A percentile compares a stretch with the other conserved stretches of the same genome.
Conservation (phyloP, 2,113 vertebrate species). For the Platysternon megacephalum region DNA sequence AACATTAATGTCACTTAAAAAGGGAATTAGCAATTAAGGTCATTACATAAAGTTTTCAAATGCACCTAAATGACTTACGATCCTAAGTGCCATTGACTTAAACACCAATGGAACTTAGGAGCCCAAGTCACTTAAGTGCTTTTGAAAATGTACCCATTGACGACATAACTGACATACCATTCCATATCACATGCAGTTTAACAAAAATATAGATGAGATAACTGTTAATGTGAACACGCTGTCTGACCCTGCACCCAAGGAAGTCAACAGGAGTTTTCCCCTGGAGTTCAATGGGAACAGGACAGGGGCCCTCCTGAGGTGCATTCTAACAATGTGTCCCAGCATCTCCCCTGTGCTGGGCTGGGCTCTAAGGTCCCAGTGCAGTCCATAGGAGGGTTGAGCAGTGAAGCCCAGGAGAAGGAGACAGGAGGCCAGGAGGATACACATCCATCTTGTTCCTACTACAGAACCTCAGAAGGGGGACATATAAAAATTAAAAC, state of each 20-base stretch:
- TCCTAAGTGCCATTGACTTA: background rate
- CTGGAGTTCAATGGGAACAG: background rate
- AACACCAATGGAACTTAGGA: constrained; percentile 16
- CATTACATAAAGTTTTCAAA: constrained; percentile 26
- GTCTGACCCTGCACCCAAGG: constrained; percentile 2
- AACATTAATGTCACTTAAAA: constrained; percentile 13
- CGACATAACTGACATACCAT: constrained; percentile 34
- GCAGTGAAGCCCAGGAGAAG: background rate
- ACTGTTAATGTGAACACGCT: background rate
- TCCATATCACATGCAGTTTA: background rate
- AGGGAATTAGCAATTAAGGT: background rate
- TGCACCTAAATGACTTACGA: background rate
- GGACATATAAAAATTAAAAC: background rate
- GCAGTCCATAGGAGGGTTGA: background rate
- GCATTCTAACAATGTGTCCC: background rate
- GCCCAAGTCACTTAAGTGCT: constrained; percentile 16
- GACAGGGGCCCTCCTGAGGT: background rate
- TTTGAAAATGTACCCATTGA: constrained; percentile 45
- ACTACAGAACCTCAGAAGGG: background rate
- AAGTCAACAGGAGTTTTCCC: background rate
- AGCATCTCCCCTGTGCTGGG: background rate
- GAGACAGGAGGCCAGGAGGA: background rate
- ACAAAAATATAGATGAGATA: constrained; percentile 41
- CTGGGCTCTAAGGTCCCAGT: background rate
- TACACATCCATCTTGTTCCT: background rate